These are phyloP conservation scores for Chaetophractus vellerosus DNA, from an alignment of 2,797 vertebrate genomes.

Conservation along the genomic window DNA sequence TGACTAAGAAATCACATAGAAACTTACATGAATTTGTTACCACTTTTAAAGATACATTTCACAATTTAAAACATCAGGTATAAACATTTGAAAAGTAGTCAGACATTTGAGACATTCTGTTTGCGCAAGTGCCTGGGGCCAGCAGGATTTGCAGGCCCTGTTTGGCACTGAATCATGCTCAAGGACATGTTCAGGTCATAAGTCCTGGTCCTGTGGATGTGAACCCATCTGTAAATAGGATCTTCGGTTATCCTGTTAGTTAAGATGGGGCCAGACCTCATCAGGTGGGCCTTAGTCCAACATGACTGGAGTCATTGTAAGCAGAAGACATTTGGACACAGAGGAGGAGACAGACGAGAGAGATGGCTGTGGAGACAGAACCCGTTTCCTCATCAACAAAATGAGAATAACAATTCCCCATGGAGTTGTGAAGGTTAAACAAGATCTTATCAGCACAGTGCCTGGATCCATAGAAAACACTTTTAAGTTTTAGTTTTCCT, in stretches of 20 bases:
- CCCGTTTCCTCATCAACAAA: neutral
- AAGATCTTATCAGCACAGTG: neutral
- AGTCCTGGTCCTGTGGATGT: no score
- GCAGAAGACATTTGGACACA: no score
- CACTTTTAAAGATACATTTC: neutral
- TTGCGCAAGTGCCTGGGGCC: neutral
- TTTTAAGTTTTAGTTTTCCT: neutral
- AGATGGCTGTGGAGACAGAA: no score
- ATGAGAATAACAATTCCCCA: neutral
- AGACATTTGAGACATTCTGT: fast-evolving
- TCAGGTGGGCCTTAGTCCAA: no score
- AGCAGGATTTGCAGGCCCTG: neutral
- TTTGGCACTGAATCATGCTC: no score
- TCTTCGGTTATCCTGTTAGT: no score
- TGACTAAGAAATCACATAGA: neutral
- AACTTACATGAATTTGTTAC: neutral
- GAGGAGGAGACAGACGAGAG: no score
- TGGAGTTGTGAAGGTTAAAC: neutral
- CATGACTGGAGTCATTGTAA: no score
- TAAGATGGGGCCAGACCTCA: no score
- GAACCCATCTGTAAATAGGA: no score
- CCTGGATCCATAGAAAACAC: neutral
- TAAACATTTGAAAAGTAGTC: neutral
- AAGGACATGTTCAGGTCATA: no score
- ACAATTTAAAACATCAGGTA: neutral